These are phyloP conservation scores for Anarrhichthys ocellatus DNA, from an alignment of 2,113 vertebrate species.

Conservation along the genomic window DNA sequence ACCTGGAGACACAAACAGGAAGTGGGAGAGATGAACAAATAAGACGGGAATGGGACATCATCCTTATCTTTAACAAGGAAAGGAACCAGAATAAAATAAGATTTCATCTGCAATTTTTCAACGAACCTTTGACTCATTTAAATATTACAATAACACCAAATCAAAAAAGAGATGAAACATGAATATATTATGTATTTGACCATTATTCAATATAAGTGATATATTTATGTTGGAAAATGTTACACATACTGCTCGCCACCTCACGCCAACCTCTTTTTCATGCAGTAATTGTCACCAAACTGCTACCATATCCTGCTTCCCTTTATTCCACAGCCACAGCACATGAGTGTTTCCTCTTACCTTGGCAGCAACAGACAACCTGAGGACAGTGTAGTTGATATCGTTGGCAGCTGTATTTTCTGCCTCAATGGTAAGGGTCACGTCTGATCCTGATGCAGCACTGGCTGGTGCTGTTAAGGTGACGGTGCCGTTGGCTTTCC, in stretches of 20 bases:
- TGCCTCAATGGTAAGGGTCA: constrained; percentile 78
- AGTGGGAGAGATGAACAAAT: neutral
- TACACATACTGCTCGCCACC: neutral
- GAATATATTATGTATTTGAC: neutral
- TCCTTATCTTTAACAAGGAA: neutral
- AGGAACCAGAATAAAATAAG: neutral
- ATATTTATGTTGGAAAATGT: neutral
- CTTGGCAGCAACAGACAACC: constrained; percentile 72
- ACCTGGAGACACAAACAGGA: constrained; percentile 56
- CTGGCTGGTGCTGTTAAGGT: constrained; percentile 51
- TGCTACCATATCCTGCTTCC: neutral
- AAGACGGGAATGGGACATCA: neutral
- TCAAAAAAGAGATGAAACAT: neutral
- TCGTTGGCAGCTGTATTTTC: constrained; percentile 55
- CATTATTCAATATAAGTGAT: neutral
- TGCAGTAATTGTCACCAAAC: neutral
- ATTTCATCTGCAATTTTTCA: no score
- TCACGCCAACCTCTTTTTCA: no score
- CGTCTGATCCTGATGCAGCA: constrained; percentile 71
- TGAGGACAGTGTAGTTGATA: constrained; percentile 75
- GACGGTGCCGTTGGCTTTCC: constrained; percentile 54
- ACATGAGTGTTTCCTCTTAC: constrained; percentile 44
- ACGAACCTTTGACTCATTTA: neutral
- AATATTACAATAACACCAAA: neutral
- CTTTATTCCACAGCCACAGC: neutral